Base-by-base conservation (phyloP, 2,113 vertebrate species). In the Oceanodroma tethys region DNA sequence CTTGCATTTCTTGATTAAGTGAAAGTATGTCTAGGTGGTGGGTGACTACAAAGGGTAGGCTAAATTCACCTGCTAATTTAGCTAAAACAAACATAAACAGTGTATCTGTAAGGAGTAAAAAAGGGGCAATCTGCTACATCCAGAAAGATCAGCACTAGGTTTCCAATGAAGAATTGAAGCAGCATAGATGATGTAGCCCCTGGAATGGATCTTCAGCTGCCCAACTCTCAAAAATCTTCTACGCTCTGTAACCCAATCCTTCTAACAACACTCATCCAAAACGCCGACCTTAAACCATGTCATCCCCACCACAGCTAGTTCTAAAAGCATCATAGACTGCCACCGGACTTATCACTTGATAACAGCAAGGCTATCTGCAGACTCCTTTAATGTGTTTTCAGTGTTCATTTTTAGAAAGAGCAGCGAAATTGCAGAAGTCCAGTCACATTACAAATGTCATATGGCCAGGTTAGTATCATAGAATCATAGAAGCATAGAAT, bases 271-370 rank as follows among this genome's bases (percentile, higher is more conserved):
- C 20, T 65, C 29, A 60, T 30, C 45, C 42, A 30, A 60, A 82
- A 82, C 0, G 0, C 10, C 0, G 0, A 56, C 48, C 70, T 79
- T 56, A 52, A 91, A 55, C 23, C 27, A 6, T 2, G 5, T 11
- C 25, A n/a, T 27, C 14, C 21, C 22, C 30, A 63, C 47, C 47
- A 21, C 30, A 63, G 47, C 8, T 9, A 4, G 11, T 19, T 88
- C 40, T 16, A 45, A 52, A 83, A 83, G 52, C 71, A 66, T 12
- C n/a, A 17, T 0, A 32, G 17, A 19, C 29, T 60, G 36, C 15
- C 65, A 95, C 36, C 6, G 67, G 29, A 43, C 59, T 68, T 68
- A 68, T 10, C 55, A 47, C n/a, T 60, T 48, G 72, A 9, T 43
- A 90, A 86, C 38, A 72, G 21, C 55, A 83, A 74, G 60, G 63